phyloP scores from a whole-genome alignment of 1,140 invertebrate genomes.

The Drosophila santomea region DNA sequence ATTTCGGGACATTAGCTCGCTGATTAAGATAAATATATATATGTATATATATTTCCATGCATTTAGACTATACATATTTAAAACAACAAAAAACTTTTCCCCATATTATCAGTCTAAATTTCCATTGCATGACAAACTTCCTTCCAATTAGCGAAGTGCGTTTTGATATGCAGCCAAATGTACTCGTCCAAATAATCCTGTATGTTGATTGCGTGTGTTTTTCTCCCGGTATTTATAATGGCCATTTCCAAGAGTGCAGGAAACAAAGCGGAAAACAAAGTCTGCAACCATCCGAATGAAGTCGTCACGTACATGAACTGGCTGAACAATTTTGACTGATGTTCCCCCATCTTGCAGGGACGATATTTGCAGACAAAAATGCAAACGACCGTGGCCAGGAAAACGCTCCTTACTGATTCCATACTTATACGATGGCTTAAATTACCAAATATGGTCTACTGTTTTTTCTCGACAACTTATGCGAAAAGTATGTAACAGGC shows the following conservation, averaged over 20 bases:
- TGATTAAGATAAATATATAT: too few relatives aligned
- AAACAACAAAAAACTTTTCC: not conserved
- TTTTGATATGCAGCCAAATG: constrained; percentile 27
- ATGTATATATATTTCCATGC: too few relatives aligned
- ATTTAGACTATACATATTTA: not conserved
- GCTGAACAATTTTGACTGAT: constrained; percentile 38
- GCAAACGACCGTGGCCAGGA: not conserved
- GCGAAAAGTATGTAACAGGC: too few relatives aligned
- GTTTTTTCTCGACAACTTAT: not conserved
- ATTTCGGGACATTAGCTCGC: too few relatives aligned
- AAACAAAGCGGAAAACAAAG: constrained; percentile 3
- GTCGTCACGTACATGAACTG: constrained; percentile 50
- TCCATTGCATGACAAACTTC: constrained; percentile 29
- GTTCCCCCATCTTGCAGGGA: not conserved
- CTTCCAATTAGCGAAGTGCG: constrained; percentile 62
- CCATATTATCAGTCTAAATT: constrained; percentile 31
- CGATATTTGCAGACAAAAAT: not conserved
- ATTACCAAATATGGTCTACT: constrained; percentile 7
- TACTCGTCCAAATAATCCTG: constrained; percentile 16
- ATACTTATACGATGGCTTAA: not conserved
- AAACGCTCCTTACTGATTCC: not conserved
- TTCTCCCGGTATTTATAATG: constrained; percentile 26
- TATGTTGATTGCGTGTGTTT: constrained; percentile 1
- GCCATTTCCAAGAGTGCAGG: not conserved
- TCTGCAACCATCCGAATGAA: constrained; percentile 35